Evolutionary conservation across 2,797 vertebrate species (phyloP), one percentile per base, ranked within the genome.

Genomic region (Alcedo atthis): DNA sequence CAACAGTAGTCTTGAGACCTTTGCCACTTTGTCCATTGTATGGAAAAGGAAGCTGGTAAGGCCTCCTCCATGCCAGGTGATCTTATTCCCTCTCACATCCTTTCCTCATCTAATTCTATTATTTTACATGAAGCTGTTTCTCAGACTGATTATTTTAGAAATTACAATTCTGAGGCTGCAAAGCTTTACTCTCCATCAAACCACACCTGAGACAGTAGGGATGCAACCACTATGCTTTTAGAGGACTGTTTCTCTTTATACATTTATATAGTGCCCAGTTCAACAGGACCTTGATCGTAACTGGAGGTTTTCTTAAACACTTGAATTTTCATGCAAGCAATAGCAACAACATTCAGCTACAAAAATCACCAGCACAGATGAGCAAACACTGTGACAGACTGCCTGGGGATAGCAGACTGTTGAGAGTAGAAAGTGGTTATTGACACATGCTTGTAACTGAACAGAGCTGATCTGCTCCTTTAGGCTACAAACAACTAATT

Each of bases 141-240:
- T 91, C 48, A 61, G 64, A 33, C 51, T 92, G 10, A 86, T 76
- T 88, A 74, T 89, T 94, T 96, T 40, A 45, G 92, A 92, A 85
- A 91, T 58, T 32, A 24, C 46, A 28, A 13, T 12, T 4, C 51
- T 46, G 28, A 63, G 64, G 13, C 48, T 76, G 64, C 9, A 59
- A 68, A 59, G 5, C 58, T n/a, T 63, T 59, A 16, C 26, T 40
- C 5, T 46, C 24, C 19, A 26, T 32, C 45, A 70, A 66, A 64
- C 25, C 13, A 67, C 59, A 48, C 66, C 8, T 24, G 43, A 45
- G n/a, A n/a, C 46, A 54, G 37, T 66, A 68, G 19, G 30, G 54
- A 25, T 51, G 28, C 14, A 79, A 49, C 8, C 10, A 12, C 64
- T 76, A 80, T 43, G 13, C 57, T 22, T 68, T 76, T 69, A 58